Evolutionary conservation across 1,140 invertebrate species (phyloP).

Genomic region (Drosophila grimshawi): DNA sequence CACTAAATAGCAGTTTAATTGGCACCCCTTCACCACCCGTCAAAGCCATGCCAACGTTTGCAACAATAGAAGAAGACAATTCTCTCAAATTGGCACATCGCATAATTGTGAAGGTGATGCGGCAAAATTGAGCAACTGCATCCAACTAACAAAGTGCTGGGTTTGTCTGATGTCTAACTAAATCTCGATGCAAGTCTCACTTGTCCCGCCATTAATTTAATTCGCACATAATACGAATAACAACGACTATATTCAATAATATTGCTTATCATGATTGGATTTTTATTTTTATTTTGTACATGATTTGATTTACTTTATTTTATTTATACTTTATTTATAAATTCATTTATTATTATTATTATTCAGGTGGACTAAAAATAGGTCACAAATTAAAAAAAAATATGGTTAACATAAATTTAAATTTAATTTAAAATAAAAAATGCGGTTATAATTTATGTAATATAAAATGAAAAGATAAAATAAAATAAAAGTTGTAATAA

Average conservation of each 20-base stretch:
- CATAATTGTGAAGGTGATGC: slow-evolving; percentile 65
- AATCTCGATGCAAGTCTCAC: background rate
- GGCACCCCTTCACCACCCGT: slow-evolving; percentile 39
- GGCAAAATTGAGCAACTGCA: slow-evolving; percentile 51
- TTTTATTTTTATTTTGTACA: background rate
- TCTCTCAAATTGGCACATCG: slow-evolving; percentile 47
- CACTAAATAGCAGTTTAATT: slow-evolving; percentile 79
- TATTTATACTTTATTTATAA: too few species aligned
- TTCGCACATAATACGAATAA: background rate
- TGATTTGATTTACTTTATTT: background rate
- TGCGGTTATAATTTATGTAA: too few species aligned
- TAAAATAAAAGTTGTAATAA: too few species aligned
- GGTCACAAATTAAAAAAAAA: too few species aligned
- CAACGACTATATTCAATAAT: background rate
- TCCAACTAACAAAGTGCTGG: slow-evolving; percentile 33
- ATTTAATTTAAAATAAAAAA: too few species aligned
- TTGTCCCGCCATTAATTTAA: background rate
- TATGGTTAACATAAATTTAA: too few species aligned
- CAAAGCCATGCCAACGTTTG: slow-evolving; percentile 17
- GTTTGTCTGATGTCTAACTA: slow-evolving; percentile 29
- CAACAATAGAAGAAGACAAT: slow-evolving; percentile 57
- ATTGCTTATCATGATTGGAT: slow-evolving; percentile 30
- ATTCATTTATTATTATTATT: too few species aligned
- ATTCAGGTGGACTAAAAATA: too few species aligned
- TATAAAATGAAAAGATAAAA: too few species aligned